phyloP scores from a whole-genome alignment of 2,888 invertebrate genomes.

The Chironomus tentans region DNA sequence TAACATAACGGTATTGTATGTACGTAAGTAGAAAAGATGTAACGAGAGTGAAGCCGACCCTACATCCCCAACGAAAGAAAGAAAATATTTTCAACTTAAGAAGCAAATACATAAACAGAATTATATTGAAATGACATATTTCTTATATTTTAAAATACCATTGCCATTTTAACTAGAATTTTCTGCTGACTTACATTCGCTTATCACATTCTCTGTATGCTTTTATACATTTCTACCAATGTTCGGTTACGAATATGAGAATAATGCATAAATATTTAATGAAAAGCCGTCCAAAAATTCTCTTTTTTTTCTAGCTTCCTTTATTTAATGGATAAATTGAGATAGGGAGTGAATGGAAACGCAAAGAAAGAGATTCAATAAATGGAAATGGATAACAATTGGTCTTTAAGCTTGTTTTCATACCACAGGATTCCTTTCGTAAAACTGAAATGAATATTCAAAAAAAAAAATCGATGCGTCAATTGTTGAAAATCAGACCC shows the following conservation, averaged over 20 bases:
- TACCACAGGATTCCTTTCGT: too few relatives aligned
- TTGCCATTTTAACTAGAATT: background rate
- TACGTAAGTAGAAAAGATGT: too few relatives aligned
- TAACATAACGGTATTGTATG: too few relatives aligned
- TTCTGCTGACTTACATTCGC: background rate
- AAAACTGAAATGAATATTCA: too few relatives aligned
- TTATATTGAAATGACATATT: constrained; percentile 14
- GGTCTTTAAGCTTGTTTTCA: too few relatives aligned
- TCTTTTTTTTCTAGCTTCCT: background rate
- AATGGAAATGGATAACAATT: background rate
- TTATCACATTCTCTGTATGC: too few relatives aligned
- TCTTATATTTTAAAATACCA: background rate
- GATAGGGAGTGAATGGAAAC: background rate
- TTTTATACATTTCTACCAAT: too few relatives aligned
- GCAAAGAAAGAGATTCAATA: background rate
- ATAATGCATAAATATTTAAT: constrained; percentile 19
- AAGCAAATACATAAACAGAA: background rate
- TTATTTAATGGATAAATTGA: constrained; percentile 4
- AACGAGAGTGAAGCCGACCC: background rate
- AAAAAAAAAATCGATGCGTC: too few relatives aligned
- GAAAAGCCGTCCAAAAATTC: constrained; percentile 16
- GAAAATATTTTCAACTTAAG: background rate
- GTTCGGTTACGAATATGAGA: background rate
- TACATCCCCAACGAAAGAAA: background rate
- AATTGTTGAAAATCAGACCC: too few relatives aligned